Evolutionary conservation across 2,888 invertebrate genomes (phyloP), one percentile per base, ranked within the genome.

Genomic region (Oeneis ivallda): DNA sequence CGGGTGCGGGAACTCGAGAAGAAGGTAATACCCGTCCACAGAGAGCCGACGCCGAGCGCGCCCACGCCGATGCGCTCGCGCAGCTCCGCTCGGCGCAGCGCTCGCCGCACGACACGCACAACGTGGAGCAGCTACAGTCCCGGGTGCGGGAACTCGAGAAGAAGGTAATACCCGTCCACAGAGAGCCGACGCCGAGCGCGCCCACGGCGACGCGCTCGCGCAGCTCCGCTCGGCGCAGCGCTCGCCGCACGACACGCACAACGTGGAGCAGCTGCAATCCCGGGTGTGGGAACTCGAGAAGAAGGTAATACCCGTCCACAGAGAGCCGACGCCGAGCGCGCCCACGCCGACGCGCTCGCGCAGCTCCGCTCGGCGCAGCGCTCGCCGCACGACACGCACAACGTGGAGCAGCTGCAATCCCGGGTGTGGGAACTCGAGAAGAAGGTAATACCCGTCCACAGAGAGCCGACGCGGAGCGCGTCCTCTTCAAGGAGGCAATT

Each of bases 1-100:
- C 94, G 96, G 76, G 96, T 96, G 62, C 94, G 98, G 72, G 98
- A 98, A 86, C 92, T 98, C 73, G 98, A 98, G 87, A 98, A 98
- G 87, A 98, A 98, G 93, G 97, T 96, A 76, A 56, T n/a, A 34
- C 19, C 3, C 19, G 19, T 50, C 17, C n/a, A 34, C 4, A 34
- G 32, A 34, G 6, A 5, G 2, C 6, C 32, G 6, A 34, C 32
- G 4, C 32, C 4, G n/a, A n/a, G n/a, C n/a, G 95, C 70, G 94
- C 96, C 75, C 96, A 96, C 86, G 93, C 95, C 71, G 96, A 96
- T 76, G 95, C 96, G 76, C 93, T 96, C 78, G 93, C 94, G 76
- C 95, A 95, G 82, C 91, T 95, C 74, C 93, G 95, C 70, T 79
- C 86, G 67, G 89, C 93, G 68, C 92, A 92, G 75, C 89, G 93